Conservation (phyloP, 2,888 invertebrate species). For the Isoperla grammatica region DNA sequence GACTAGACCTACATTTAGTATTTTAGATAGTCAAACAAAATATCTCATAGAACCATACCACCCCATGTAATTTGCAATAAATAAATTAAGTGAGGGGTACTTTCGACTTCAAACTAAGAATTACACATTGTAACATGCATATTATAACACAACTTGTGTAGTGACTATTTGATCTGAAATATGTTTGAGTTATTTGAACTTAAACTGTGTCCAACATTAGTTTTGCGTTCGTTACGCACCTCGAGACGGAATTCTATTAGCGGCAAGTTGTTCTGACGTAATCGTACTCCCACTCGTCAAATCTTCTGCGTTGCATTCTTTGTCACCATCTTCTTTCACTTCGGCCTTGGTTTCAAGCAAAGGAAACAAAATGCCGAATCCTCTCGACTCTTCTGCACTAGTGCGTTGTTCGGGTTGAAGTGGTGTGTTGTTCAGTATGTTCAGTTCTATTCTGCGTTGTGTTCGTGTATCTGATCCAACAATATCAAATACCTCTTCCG, state of each 20-base stretch:
- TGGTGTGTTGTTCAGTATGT: conserved; percentile 38
- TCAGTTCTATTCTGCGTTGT: conserved; percentile 51
- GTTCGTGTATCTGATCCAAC: conserved; percentile 41
- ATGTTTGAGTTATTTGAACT: not conserved
- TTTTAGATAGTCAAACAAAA: too few species aligned
- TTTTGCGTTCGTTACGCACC: conserved; percentile 41
- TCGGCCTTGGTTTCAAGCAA: conserved; percentile 27
- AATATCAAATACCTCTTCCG: conserved; percentile 53
- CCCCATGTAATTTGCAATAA: too few species aligned
- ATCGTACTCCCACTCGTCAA: conserved; percentile 42
- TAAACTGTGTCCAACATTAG: too few species aligned
- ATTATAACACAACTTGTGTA: too few species aligned
- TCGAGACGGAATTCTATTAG: conserved; percentile 62
- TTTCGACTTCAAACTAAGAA: too few species aligned
- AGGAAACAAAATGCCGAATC: conserved; percentile 39
- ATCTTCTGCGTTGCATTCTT: conserved; percentile 37
- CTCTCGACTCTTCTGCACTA: conserved; percentile 25
- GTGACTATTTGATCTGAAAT: too few species aligned
- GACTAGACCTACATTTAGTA: too few species aligned
- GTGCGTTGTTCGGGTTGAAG: conserved; percentile 20
- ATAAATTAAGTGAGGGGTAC: too few species aligned
- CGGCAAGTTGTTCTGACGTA: conserved; percentile 57
- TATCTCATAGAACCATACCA: too few species aligned
- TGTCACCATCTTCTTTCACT: conserved; percentile 36
- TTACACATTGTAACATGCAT: too few species aligned